Percentiles rank a stretch among this genome's conserved stretches.
These are phyloP conservation scores for Pyrgilauda ruficollis DNA, from an alignment of 2,113 vertebrate genomes.

Conservation along the genomic window DNA sequence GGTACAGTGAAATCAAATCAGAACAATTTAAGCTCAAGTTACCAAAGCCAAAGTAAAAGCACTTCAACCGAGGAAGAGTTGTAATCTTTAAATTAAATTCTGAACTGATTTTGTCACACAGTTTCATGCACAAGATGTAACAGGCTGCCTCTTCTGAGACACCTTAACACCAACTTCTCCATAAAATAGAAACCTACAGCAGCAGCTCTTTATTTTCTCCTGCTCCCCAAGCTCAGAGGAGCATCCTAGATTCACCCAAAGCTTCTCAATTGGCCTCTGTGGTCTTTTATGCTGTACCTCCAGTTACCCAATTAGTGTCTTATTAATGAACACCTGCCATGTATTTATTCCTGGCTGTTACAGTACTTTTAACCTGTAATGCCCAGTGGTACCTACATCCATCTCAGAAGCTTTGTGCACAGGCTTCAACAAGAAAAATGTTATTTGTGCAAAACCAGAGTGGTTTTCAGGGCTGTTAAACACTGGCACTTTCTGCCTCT, in stretches of 20 bases:
- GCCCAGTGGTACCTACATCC: not conserved
- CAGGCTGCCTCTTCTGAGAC: not conserved
- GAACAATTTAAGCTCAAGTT: not conserved
- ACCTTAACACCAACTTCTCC: not conserved
- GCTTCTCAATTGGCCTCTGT: conserved; percentile 20
- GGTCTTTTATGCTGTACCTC: conserved; percentile 9
- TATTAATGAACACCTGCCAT: conserved; percentile 33
- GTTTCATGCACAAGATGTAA: not conserved
- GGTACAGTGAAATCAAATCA: not conserved
- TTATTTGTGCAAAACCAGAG: not conserved
- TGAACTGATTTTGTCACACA: not conserved
- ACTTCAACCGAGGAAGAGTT: not conserved
- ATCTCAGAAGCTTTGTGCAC: not conserved
- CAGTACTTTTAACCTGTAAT: not conserved
- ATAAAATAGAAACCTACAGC: not conserved
- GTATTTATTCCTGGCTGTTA: conserved; percentile 9
- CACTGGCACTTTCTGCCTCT: not conserved
- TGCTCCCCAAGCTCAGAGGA: not conserved
- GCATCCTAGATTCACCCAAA: not conserved
- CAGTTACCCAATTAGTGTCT: conserved; percentile 54
- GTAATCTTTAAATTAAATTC: not conserved
- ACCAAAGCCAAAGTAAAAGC: not conserved
- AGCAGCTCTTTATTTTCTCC: not conserved
- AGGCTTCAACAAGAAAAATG: not conserved
- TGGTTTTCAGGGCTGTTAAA: not conserved